Evolutionary conservation across 2,113 vertebrate genomes (phyloP).

Genomic region (Pangasianodon hypophthalmus): DNA sequence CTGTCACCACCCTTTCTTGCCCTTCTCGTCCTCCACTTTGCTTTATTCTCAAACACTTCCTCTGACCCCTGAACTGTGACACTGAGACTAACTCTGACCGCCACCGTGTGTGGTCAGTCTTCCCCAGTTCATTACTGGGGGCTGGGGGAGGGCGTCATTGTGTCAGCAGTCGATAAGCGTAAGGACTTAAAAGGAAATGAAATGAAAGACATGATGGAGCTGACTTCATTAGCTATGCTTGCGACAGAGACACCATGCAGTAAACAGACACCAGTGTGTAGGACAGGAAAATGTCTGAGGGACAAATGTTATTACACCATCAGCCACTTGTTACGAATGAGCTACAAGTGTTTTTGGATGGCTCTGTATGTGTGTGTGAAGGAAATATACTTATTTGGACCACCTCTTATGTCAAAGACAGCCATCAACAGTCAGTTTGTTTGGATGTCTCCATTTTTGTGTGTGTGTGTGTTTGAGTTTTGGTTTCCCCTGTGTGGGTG

Average conservation of each 20-base stretch:
- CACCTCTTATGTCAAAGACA: background rate
- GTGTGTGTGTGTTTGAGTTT: conserved; percentile 18
- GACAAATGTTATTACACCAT: background rate
- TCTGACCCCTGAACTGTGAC: conserved; percentile 65
- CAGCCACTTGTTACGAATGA: background rate
- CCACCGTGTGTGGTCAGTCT: conserved; percentile 44
- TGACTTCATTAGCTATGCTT: conserved; percentile 12
- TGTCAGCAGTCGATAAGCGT: background rate
- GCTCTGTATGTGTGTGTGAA: conserved; percentile 32
- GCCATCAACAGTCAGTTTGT: conserved; percentile 3
- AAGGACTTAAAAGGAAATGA: conserved; percentile 16
- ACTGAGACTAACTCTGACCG: conserved; percentile 60
- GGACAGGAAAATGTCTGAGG: background rate
- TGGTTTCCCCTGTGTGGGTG: conserved; percentile 34
- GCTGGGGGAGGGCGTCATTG: conserved; percentile 4
- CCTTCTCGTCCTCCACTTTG: conserved; percentile 37
- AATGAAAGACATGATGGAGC: conserved; percentile 7
- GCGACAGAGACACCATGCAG: background rate
- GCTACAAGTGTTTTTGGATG: conserved; percentile 46
- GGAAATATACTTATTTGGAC: background rate
- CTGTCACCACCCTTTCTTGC: conserved; percentile 62
- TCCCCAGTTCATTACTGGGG: conserved; percentile 22
- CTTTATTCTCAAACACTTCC: conserved; percentile 65
- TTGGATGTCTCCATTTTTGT: conserved; percentile 20
- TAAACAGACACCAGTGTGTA: background rate